These are phyloP conservation scores for Gymnoscopelus microlampas DNA, from an alignment of 2,797 vertebrate genomes.

Conservation along the genomic window DNA sequence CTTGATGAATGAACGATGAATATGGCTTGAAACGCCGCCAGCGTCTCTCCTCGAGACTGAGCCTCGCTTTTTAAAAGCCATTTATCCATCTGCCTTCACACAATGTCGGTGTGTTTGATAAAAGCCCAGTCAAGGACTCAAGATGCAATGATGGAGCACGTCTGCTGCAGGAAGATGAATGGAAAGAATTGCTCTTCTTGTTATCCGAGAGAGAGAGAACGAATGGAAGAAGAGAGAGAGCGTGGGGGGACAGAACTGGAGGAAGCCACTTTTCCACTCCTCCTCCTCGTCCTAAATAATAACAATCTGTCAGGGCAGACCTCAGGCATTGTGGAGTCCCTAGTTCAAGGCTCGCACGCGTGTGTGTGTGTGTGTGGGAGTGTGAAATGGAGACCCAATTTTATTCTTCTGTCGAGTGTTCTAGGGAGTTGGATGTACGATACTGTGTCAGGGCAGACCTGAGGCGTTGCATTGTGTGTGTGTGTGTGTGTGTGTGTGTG, in stretches of 20 bases:
- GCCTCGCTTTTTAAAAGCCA: slow-evolving; percentile 38
- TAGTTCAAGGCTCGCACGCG: not conserved
- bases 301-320: not conserved
- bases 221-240: not conserved
- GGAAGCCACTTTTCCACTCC: not conserved
- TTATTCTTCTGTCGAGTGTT: too few species aligned
- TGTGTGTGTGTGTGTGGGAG: not conserved
- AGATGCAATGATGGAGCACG: slow-evolving; percentile 16
- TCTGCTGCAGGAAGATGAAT: slow-evolving; percentile 16
- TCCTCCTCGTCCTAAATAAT: slow-evolving; percentile 12
- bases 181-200: slow-evolving; percentile 1
- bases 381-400: not conserved
- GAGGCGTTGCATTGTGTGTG: too few species aligned
- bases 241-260: not conserved
- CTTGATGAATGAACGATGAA: slow-evolving; percentile 1
- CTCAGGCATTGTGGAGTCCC: not conserved
- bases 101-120: slow-evolving; percentile 13
- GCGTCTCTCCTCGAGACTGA: slow-evolving; percentile 6
- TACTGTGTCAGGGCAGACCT: too few species aligned
- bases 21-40: not conserved
- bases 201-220: not conserved
- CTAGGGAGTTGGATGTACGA: too few species aligned
- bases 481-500: too few species aligned
- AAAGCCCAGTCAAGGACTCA: slow-evolving; percentile 18
- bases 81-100: slow-evolving; percentile 45